phyloP scores from a whole-genome alignment of 2,888 invertebrate species.

The Scaptomyza cyrtandrae region DNA sequence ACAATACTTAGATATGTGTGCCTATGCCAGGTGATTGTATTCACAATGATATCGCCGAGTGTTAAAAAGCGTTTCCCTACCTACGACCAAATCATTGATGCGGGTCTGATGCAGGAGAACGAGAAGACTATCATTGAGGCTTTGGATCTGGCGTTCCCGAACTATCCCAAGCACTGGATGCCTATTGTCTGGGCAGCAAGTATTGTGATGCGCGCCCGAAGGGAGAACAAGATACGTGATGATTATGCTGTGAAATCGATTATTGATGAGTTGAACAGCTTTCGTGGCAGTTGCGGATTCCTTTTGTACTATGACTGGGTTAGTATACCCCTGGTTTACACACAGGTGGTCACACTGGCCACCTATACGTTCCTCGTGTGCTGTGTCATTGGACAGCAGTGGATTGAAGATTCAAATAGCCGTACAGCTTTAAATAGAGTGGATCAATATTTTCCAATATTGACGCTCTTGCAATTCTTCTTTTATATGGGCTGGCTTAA shows the following conservation, averaged over 20 bases:
- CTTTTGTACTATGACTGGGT: conserved; percentile 91
- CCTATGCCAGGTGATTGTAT: conserved; percentile 92
- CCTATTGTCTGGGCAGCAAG: conserved; percentile 96
- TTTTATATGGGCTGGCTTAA: conserved; percentile 96
- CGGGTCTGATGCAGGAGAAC: conserved; percentile 91
- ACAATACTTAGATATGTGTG: conserved; percentile 93
- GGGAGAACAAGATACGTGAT: conserved; percentile 93
- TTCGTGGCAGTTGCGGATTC: conserved; percentile 90
- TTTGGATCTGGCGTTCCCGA: conserved; percentile 91
- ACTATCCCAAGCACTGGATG: conserved; percentile 94
- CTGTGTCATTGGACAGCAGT: conserved; percentile 93
- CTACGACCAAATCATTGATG: conserved; percentile 91
- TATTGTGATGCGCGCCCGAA: conserved; percentile 93
- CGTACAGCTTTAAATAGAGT: conserved; percentile 85
- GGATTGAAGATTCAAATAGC: conserved; percentile 87
- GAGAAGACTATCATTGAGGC: conserved; percentile 91
- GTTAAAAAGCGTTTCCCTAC: conserved; percentile 95
- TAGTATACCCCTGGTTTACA: conserved; percentile 90
- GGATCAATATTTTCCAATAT: conserved; percentile 94
- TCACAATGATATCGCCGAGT: conserved; percentile 92
- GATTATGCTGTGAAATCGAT: conserved; percentile 96
- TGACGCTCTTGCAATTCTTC: conserved; percentile 93
- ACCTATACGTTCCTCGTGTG: conserved; percentile 95
- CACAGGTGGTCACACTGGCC: conserved; percentile 94
- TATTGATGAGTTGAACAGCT: conserved; percentile 93